These are phyloP conservation scores for Ctenodactylus gundi DNA, from an alignment of 2,113 vertebrate species.

Conservation along the genomic window DNA sequence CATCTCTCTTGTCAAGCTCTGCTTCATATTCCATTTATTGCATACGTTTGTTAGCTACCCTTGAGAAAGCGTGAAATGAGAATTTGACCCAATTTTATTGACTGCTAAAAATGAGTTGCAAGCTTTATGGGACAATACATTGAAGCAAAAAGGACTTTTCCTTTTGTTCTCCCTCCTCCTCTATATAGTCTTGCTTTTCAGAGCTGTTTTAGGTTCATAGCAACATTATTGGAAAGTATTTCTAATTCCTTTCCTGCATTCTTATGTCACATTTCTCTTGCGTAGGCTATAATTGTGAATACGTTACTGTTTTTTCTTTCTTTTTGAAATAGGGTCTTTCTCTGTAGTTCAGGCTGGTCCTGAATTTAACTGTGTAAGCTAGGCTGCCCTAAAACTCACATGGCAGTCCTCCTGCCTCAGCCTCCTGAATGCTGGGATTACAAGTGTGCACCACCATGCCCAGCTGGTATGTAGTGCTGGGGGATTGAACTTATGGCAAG, in stretches of 20 bases:
- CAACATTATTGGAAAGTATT: background rate
- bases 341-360: too few species aligned
- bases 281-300: background rate
- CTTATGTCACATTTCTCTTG: background rate
- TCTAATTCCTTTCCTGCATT: background rate
- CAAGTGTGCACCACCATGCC: too few species aligned
- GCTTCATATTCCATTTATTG: background rate
- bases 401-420: too few species aligned
- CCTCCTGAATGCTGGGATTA: too few species aligned
- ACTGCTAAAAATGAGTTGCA: conserved; percentile 10
- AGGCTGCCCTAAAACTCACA: too few species aligned
- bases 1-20: background rate
- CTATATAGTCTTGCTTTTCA: too few species aligned
- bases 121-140: background rate
- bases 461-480: too few species aligned
- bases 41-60: background rate
- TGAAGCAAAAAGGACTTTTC: background rate
- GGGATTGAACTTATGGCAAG: too few species aligned
- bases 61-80: background rate
- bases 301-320: background rate
- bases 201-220: background rate
- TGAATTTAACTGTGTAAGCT: too few species aligned
- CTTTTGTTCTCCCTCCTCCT: too few species aligned
- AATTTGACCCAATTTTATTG: background rate
- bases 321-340: too few species aligned